Conservation (phyloP, 2,797 vertebrate species). For the Danio choprae region DNA sequence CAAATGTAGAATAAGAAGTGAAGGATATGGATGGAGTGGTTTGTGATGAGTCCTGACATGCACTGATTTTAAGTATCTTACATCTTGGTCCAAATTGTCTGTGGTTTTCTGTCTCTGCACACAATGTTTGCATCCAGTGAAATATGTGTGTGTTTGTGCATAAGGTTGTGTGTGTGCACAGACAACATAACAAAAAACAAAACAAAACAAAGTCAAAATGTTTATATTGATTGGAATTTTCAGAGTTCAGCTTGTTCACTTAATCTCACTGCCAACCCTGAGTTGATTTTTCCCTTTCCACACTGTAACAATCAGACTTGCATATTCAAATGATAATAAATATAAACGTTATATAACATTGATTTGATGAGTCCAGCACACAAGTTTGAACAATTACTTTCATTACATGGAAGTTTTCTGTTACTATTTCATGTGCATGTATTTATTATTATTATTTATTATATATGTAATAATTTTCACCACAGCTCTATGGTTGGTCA, state of each 20-base stretch:
- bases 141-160: constrained; percentile 34
- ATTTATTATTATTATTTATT: too few species aligned
- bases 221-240: background rate
- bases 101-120: constrained; percentile 64
- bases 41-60: constrained; percentile 25
- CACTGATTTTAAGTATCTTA: constrained; percentile 67
- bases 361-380: background rate
- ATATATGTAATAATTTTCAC: too few species aligned
- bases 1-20: constrained; percentile 7
- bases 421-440: too few species aligned
- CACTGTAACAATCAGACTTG: background rate
- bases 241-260: background rate
- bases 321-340: background rate
- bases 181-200: constrained; percentile 33
- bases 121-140: constrained; percentile 46
- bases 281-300: background rate
- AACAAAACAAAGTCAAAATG: constrained; percentile 37
- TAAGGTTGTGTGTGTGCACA: constrained; percentile 34
- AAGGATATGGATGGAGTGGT: background rate
- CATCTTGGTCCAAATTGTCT: constrained; percentile 78
- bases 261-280: background rate
- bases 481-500: too few species aligned
- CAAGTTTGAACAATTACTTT: background rate
- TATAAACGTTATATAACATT: background rate
- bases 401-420: background rate